phyloP scores from a whole-genome alignment of 92 coral and sea anemone species.

The Palythoa heliodiscus region DNA sequence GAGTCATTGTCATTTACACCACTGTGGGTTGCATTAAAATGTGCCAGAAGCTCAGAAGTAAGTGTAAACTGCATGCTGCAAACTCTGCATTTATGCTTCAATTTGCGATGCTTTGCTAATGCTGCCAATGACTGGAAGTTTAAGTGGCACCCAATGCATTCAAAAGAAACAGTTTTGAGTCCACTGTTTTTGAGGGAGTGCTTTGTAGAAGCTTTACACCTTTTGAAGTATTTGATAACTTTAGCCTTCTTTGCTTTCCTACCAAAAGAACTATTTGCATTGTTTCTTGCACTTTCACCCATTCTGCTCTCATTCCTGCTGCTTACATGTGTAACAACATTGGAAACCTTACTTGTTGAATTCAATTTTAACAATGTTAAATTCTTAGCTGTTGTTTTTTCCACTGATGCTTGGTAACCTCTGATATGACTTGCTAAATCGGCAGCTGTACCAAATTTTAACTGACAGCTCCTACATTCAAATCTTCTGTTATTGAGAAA shows the following conservation, averaged over 20 bases:
- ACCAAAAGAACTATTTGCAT: too few species aligned
- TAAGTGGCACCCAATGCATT: slow-evolving; percentile 25
- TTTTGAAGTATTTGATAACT: not conserved
- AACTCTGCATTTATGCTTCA: not conserved
- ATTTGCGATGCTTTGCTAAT: not conserved
- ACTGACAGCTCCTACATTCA: slow-evolving; percentile 27
- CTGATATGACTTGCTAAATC: slow-evolving; percentile 34
- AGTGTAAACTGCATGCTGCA: not conserved
- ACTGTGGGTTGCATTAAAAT: slow-evolving; percentile 8
- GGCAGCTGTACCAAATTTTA: slow-evolving; percentile 4
- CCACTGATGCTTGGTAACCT: not conserved
- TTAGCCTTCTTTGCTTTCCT: not conserved
- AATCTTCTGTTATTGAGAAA: not conserved
- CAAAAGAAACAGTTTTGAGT: not conserved
- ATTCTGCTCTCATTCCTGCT: not conserved
- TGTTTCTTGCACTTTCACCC: not conserved
- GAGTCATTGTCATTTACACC: not conserved
- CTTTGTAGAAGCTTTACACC: not conserved
- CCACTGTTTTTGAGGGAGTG: not conserved
- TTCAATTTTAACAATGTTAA: not conserved
- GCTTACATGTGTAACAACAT: too few species aligned
- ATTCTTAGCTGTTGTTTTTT: not conserved
- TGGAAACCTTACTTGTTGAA: not conserved
- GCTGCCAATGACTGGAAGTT: not conserved
- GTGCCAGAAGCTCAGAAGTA: slow-evolving; percentile 27